Percentiles rank a stretch among this genome's conserved stretches.
phyloP scores from a whole-genome alignment of 2,113 vertebrate species.

The Muntiacus muntjak region DNA sequence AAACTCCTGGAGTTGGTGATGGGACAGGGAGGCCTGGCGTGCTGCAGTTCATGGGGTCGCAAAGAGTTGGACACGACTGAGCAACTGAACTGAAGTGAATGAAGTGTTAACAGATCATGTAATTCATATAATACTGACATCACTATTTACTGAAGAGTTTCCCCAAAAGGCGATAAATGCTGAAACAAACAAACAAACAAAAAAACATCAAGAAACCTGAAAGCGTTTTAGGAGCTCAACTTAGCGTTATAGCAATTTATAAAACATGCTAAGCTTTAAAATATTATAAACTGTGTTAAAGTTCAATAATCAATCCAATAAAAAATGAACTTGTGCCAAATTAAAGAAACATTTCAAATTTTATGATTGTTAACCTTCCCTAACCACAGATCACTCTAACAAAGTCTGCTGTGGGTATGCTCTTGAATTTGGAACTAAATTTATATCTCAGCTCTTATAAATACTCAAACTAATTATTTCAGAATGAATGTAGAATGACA shows the following conservation, averaged over 20 bases:
- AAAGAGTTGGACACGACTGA: background rate
- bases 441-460: slow-evolving; percentile 78
- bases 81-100: background rate
- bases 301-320: slow-evolving; percentile 54
- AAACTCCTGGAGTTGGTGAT: background rate
- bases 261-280: slow-evolving; percentile 40
- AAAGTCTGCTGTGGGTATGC: slow-evolving; percentile 70
- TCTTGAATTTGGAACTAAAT: slow-evolving; percentile 78
- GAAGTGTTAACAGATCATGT: background rate
- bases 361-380: slow-evolving; percentile 67
- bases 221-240: slow-evolving; percentile 33
- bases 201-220: background rate
- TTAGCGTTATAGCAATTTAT: background rate
- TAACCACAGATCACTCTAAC: slow-evolving; percentile 63
- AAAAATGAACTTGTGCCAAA: slow-evolving; percentile 45
- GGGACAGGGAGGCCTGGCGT: background rate
- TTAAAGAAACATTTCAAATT: slow-evolving; percentile 56
- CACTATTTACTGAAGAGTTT: background rate
- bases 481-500: slow-evolving; percentile 82
- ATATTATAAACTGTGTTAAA: slow-evolving; percentile 26
- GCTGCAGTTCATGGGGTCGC: background rate
- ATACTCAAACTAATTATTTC: slow-evolving; percentile 82
- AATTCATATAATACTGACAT: background rate
- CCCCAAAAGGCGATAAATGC: background rate
- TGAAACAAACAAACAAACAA: background rate